Base-by-base conservation (phyloP, 2,888 invertebrate species). In the Crematogaster levior region DNA sequence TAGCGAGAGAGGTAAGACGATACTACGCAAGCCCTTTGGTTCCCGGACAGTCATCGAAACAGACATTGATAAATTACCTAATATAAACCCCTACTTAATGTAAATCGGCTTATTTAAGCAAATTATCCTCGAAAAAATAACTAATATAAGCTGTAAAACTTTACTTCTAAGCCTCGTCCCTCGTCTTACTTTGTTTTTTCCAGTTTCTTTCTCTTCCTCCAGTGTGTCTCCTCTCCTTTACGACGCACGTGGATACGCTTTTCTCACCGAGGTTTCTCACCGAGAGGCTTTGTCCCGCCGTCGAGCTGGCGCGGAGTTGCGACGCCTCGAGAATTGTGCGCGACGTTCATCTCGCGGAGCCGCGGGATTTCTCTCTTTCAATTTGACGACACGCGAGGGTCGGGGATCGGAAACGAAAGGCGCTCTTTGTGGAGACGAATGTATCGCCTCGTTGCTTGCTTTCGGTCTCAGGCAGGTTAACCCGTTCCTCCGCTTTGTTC, bases 381-480 rank as follows among this genome's bases (percentile, higher is more conserved):
- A 84, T 75, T 68, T 70, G 84, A 43, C 77, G 82, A 85, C 83
- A 84, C 86, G 77, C 77, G 83, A 79, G 83, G 89, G 88, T 89
- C 86, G 84, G 80, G 81, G 84, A 89, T 89, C 89, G 85, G 75
- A 66, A 85, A 88, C 88, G 82, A 84, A 74, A 85, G 63, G 70
- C 77, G 77, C 83, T 61, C 79, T 68, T 82, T 60, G 75, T 81
- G 65, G 60, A 30, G n/a, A n/a, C 46, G 60, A 82, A 63, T 65
- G 83, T 88, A 80, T 85, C 88, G 80, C 79, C 83, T 63, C 75
- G 51, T 77, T 61, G 74, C 63, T 63, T 12, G 77, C 68, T 66
- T 65, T 77, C 66, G 53, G 18, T 74, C 74, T 48, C 74, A 37
- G 43, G 40, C 43, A 37, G 68, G 43, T 66, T 77, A 77, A 77